Percentiles rank a stretch among this genome's conserved stretches.
These are phyloP conservation scores for Drosophila antonietae DNA, from an alignment of 2,888 invertebrate genomes.

Conservation along the genomic window DNA sequence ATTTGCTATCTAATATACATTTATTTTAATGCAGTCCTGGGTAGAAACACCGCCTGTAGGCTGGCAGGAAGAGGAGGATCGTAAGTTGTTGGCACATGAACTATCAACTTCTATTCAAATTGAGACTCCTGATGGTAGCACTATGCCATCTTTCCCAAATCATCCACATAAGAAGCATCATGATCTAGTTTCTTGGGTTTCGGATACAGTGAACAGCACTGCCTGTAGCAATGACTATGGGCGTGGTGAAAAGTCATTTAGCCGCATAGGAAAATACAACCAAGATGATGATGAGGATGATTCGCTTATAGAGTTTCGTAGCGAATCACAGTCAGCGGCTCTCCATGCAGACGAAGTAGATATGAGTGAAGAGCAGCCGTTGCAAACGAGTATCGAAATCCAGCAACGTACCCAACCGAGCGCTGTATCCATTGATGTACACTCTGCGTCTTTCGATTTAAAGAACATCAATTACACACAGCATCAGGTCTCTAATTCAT, in stretches of 20 bases:
- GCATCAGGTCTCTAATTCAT: constrained; percentile 82
- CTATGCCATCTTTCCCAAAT: constrained; percentile 67
- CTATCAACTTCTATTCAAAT: constrained; percentile 84
- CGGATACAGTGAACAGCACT: constrained; percentile 73
- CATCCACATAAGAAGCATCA: constrained; percentile 64
- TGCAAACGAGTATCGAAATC: constrained; percentile 9
- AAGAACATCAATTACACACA: constrained; percentile 80
- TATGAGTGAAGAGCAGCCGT: constrained; percentile 10
- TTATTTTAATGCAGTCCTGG: constrained; percentile 91
- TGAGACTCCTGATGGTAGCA: constrained; percentile 82
- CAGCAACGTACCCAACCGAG: constrained; percentile 27
- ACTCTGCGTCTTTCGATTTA: constrained; percentile 75
- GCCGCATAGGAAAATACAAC: constrained; percentile 38
- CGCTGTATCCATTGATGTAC: constrained; percentile 80
- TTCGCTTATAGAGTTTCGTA: constrained; percentile 82
- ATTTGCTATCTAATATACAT: background rate
- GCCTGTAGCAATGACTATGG: constrained; percentile 64
- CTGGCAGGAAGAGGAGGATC: constrained; percentile 94
- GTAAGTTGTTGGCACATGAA: constrained; percentile 83
- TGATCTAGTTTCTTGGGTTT: constrained; percentile 77
- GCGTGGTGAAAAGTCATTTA: constrained; percentile 29
- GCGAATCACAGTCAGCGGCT: constrained; percentile 81
- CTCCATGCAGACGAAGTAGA: constrained; percentile 48
- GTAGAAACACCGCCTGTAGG: constrained; percentile 94
- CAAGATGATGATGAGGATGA: constrained; percentile 71